Percentiles rank a stretch among this genome's conserved stretches.
These are phyloP conservation scores for Turritopsis dohrnii DNA, from an alignment of 30 jellyfish, hydroid and myxozoan species.

Conservation along the genomic window DNA sequence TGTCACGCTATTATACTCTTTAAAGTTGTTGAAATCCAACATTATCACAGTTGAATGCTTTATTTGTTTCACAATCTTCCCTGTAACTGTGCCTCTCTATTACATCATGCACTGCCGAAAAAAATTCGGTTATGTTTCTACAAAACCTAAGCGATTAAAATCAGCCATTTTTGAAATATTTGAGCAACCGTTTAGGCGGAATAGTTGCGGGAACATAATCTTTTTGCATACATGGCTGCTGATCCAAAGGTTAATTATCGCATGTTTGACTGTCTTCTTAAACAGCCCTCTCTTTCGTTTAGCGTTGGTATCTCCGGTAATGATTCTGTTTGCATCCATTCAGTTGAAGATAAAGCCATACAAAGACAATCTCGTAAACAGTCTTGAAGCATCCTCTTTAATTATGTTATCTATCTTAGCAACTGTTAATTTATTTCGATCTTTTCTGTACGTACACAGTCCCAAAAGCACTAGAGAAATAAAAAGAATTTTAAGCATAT, in stretches of 20 bases:
- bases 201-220: neutral
- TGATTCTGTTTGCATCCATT: neutral
- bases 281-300: neutral
- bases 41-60: constrained; percentile 13
- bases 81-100: constrained; percentile 12
- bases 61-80: constrained; percentile 6
- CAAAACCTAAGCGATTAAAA: neutral
- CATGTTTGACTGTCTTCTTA: neutral
- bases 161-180: neutral
- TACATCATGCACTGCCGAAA: neutral
- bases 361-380: constrained; percentile 13
- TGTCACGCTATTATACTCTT: neutral
- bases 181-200: neutral
- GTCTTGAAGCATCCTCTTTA: constrained; percentile 17
- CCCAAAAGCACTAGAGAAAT: neutral
- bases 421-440: neutral
- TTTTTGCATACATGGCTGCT: neutral
- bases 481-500: too few species aligned
- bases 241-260: neutral
- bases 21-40: neutral
- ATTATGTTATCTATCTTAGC: neutral
- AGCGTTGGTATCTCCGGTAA: neutral
- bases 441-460: neutral
- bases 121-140: neutral
- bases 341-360: constrained; percentile 29